Base-by-base conservation (phyloP, 30 jellyfish, hydroid and myxozoan genomes). In the Mastigias papua region DNA sequence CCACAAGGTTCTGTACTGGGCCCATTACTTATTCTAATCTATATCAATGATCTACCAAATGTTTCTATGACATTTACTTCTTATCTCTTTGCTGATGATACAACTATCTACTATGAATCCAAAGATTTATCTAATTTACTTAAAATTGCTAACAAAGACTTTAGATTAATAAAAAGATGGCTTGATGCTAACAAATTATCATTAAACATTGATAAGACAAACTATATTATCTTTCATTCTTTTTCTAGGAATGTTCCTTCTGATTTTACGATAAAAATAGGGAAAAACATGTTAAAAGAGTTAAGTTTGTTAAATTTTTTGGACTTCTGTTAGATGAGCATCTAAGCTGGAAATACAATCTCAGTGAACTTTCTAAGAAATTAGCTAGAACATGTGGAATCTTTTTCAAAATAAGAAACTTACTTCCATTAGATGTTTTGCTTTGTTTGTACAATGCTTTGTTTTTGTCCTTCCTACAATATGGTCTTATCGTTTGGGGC, bases 351-450 rank as follows among this genome's bases (percentile, higher is more conserved):
- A 79, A 79, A 65, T 79, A 60, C 48, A 68, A 79, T 34, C 83
- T 79, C 32, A 34, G 70, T 81, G 91, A 81, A 81, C 91, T 81
- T 34, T 78, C 79, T 7, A 78, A 78, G 29, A 78, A 78, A 82
- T 21, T 66, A 66, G 64, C 80, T 5, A 57, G 80, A 78, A 51
- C 80, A 20, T 51, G 80, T 51, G 89, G 80, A 25, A 60, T 69
- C 16, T 48, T 82, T 46, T 48, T 68, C 63, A 69, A 66, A 57
- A 66, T 82, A 8, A 82, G 92, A 48, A 69, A 82, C 86, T 7
- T 82, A 34, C 92, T 82, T 50, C 92, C 92, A 60, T 37, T 69
- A 60, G 86, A 82, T 82, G 81, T 48, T 48, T 67, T 82, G 48
- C 32, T 82, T 28, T 82, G 92, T 75, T 30, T 82, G 37, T 82